Base-by-base conservation (phyloP, 2,113 vertebrate genomes). In the Dendrocopos noguchii region DNA sequence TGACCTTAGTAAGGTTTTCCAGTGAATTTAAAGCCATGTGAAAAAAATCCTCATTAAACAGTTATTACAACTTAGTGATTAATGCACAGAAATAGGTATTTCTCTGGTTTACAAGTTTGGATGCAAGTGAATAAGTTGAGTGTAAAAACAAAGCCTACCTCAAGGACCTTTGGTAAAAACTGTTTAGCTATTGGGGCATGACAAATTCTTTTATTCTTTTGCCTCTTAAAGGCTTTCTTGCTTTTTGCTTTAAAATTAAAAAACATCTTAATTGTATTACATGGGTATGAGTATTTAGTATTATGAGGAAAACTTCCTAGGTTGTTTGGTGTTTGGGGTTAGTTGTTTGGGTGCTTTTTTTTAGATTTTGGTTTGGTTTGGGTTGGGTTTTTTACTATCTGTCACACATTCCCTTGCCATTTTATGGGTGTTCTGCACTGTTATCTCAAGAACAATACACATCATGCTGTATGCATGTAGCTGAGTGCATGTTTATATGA, bases 401-500 rank as follows among this genome's bases (percentile, higher is more conserved):
- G 19, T 72, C 36, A 15, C 31, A 42, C 46, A 64, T 84, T 84
- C 60, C 44, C 34, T 16, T 77, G 64, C 50, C 12, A 52, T 31
- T 72, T 47, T 57, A 14, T 80, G 81, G 12, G 17, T 68, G 68
- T 60, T 20, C 68, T 90, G 61, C 33, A 12, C 39, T 77, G 56
- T 88, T 90, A 89, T 78, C 89, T 94, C 47, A 61, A 50, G 83
- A 89, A 73, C 88, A 88, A 74, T 88, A 67, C 84, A 64, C 44
- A 84, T 77, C 84, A 46, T 79, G 52, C 82, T 1, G 1, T 79
- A 25, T 94, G 79, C 44, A 14, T 87, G 81, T 66, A 88, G 77
- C 53, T 53, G 77, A 92, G 87, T 66, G 60, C 57, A 46, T 94
- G 95, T 94, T 92, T 96, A 94, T 87, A 74, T 61, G 79, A 87